Evolutionary conservation across 2,113 vertebrate genomes (phyloP).

Genomic region (Gila orcuttii): DNA sequence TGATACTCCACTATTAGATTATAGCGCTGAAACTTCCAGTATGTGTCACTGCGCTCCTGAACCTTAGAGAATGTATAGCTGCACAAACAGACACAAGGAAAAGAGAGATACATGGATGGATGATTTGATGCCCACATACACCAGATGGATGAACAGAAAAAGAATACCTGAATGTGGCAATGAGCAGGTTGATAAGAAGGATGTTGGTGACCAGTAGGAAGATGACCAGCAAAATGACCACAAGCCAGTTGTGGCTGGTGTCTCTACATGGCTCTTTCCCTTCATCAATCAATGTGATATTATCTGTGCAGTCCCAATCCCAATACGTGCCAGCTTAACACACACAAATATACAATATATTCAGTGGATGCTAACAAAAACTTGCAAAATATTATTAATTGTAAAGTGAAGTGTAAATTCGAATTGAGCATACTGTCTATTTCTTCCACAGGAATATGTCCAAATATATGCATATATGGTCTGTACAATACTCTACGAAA

Average conservation of each 20-base stretch:
- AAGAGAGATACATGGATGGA: background rate
- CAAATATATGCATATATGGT: slow-evolving; percentile 90
- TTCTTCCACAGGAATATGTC: slow-evolving; percentile 86
- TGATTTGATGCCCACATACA: background rate
- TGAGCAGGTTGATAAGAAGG: slow-evolving; percentile 88
- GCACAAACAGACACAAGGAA: slow-evolving; percentile 33
- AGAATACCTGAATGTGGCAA: slow-evolving; percentile 90
- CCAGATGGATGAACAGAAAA: background rate
- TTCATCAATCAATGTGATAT: slow-evolving; percentile 67
- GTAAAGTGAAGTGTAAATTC: background rate
- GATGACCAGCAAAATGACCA: slow-evolving; percentile 83
- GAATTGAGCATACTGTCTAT: slow-evolving; percentile 81
- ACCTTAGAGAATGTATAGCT: slow-evolving; percentile 88
- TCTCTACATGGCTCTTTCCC: slow-evolving; percentile 76
- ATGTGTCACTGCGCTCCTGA: slow-evolving; percentile 86
- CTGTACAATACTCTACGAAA: slow-evolving; percentile 86
- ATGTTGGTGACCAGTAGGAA: slow-evolving; percentile 91
- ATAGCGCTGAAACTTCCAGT: slow-evolving; percentile 92
- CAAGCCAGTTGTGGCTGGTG: slow-evolving; percentile 85
- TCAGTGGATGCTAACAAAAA: background rate
- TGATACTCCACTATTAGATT: slow-evolving; percentile 88
- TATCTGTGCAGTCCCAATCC: slow-evolving; percentile 74
- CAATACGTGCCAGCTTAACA: slow-evolving; percentile 72
- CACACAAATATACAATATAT: background rate
- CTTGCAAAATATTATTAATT: background rate